Evolutionary conservation across 1,140 invertebrate genomes (phyloP), one percentile per base, ranked within the genome.

Genomic region (Oedothorax gibbosus): DNA sequence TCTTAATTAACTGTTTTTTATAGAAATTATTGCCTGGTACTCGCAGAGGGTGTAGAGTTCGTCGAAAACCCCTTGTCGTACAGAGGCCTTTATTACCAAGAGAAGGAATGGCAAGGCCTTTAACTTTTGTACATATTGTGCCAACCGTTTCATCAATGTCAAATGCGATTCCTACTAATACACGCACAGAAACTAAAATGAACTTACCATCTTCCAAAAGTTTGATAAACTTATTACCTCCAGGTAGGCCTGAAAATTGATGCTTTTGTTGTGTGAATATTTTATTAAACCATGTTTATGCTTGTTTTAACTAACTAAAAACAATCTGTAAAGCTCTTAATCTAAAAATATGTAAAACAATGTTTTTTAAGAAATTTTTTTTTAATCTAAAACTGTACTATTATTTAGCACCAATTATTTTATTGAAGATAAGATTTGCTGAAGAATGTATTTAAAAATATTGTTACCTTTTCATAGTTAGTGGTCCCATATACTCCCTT

Each of bases 71-170:
- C 2, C 49, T 86, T 20, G 78, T 86, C 54, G 72, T 82, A n/a
- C 78, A 86, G 51, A 68, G 79, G 54, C 85, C 85, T 21, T 57
- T 86, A 20, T 53, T 86, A 20, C 85, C 85, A 54, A 71, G 85
- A 18, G 78, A 79, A 71, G 78, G 79, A 60, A 82, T 82, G 57
- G 20, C 78, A 57, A 81, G 76, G 65, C 85, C 85, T 68, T 82
- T 86, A 79, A 86, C 85, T 35, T n/a, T 82, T 66, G 85, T 86
- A 12, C 78, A 82, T 69, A 21, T 86, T 77, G 71, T 86, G 78
- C 85, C 85, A 82, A 82, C 85, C 62, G 56, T 64, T 71, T 86
- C 85, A 57, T 79, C 78, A 51, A 62, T 86, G 57, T 69, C 78
- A 56, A 50, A 54, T 71, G 79, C 77, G 53, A 77, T 86, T 57